Conservation (phyloP, 2,888 invertebrate genomes). For the Mechanitis messenoides region DNA sequence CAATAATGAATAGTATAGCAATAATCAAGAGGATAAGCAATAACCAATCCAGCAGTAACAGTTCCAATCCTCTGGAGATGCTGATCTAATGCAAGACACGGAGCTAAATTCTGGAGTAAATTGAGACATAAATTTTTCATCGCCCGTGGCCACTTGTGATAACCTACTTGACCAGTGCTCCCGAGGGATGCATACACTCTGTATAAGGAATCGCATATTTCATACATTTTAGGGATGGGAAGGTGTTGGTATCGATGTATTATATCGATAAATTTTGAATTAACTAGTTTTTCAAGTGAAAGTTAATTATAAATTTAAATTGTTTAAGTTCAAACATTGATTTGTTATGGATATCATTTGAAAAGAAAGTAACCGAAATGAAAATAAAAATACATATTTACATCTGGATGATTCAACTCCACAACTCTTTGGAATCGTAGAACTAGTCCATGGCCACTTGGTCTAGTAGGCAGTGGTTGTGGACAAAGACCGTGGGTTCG, state of each 20-base stretch:
- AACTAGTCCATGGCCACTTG: too few species aligned
- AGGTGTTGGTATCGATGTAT: constrained; percentile 20
- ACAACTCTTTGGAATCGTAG: too few species aligned
- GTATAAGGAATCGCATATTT: constrained; percentile 76
- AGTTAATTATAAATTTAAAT: constrained; percentile 7
- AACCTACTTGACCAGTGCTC: constrained; percentile 73
- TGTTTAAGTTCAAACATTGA: too few species aligned
- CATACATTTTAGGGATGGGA: constrained; percentile 55
- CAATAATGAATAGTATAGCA: neutral
- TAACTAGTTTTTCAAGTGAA: too few species aligned
- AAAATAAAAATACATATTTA: too few species aligned
- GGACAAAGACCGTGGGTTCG: too few species aligned
- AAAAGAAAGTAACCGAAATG: too few species aligned
- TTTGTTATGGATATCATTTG: too few species aligned
- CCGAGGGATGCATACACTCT: constrained; percentile 72
- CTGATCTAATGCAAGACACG: constrained; percentile 55
- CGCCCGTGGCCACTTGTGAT: constrained; percentile 70
- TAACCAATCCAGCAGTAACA: neutral
- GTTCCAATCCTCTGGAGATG: constrained; percentile 36
- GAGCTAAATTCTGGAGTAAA: constrained; percentile 54
- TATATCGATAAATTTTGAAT: too few species aligned
- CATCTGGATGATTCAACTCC: too few species aligned
- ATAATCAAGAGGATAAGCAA: neutral
- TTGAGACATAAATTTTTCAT: constrained; percentile 77
- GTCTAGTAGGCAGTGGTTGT: too few species aligned